Conservation (phyloP, 2,797 vertebrate species). For the Heterohyrax brucei region DNA sequence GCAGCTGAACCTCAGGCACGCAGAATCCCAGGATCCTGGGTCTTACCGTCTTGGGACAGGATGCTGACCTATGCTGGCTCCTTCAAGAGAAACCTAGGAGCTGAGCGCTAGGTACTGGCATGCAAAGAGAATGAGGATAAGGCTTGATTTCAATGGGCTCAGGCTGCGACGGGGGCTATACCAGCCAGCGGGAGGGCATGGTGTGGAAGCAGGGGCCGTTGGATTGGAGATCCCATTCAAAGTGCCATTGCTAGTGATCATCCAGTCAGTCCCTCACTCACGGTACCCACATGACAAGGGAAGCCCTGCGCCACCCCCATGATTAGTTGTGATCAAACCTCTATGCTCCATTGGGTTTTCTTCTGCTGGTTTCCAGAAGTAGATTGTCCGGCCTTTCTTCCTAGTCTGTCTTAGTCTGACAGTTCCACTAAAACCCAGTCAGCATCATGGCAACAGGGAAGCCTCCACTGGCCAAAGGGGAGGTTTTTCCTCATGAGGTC, state of each 20-base stretch:
- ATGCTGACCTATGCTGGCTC: not conserved
- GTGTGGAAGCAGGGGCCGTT: accelerated
- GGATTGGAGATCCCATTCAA: not conserved
- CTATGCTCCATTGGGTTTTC: not conserved
- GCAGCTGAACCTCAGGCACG: not conserved
- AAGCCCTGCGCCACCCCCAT: not conserved
- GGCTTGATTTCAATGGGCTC: accelerated
- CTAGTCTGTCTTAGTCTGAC: not conserved
- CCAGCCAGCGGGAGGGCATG: not conserved
- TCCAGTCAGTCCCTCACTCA: too few relatives aligned
- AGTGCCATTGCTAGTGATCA: not conserved
- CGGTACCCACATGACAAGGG: not conserved
- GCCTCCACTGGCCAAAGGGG: not conserved
- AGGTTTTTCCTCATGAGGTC: not conserved
- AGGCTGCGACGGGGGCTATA: accelerated
- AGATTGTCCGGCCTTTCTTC: not conserved
- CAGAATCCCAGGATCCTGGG: not conserved
- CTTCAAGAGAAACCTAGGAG: not conserved
- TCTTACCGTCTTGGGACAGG: not conserved
- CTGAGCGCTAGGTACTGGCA: not conserved
- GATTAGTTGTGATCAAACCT: not conserved
- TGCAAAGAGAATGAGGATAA: accelerated
- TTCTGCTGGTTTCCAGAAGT: not conserved
- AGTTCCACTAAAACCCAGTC: not conserved
- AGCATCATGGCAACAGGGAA: not conserved